phyloP scores from a whole-genome alignment of 2,797 vertebrate species.

The Monodelphis domestica region DNA sequence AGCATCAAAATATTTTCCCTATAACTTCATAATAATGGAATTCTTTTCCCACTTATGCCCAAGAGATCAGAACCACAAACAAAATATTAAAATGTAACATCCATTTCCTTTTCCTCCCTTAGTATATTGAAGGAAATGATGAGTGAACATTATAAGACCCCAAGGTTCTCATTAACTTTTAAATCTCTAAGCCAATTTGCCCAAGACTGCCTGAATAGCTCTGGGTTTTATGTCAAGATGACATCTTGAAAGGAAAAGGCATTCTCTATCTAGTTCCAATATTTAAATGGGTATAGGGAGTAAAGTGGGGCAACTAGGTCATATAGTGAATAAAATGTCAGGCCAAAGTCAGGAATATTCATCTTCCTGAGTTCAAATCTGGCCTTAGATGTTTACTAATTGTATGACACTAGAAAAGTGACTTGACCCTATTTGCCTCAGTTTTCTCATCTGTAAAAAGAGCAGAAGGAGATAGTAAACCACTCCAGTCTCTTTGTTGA shows the following conservation, averaged over 20 bases:
- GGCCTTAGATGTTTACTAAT: neutral
- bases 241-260: neutral
- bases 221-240: neutral
- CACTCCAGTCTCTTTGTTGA: neutral
- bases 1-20: neutral
- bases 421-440: neutral
- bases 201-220: neutral
- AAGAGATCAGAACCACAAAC: conserved; percentile 6
- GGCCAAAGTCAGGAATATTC: neutral
- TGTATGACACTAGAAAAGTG: neutral
- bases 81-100: conserved; percentile 3
- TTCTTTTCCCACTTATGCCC: conserved; percentile 14
- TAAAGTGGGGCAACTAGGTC: neutral
- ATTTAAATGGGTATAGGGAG: neutral
- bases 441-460: neutral
- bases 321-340: neutral
- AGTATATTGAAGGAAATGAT: conserved; percentile 41
- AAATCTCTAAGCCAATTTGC: neutral
- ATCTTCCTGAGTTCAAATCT: neutral
- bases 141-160: neutral
- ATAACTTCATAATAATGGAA: conserved; percentile 30
- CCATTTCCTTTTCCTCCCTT: neutral
- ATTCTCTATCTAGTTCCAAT: neutral
- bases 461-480: neutral
- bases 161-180: conserved; percentile 17